Base-by-base conservation (phyloP, 2,888 invertebrate species). In the Cerceris rybyensis region DNA sequence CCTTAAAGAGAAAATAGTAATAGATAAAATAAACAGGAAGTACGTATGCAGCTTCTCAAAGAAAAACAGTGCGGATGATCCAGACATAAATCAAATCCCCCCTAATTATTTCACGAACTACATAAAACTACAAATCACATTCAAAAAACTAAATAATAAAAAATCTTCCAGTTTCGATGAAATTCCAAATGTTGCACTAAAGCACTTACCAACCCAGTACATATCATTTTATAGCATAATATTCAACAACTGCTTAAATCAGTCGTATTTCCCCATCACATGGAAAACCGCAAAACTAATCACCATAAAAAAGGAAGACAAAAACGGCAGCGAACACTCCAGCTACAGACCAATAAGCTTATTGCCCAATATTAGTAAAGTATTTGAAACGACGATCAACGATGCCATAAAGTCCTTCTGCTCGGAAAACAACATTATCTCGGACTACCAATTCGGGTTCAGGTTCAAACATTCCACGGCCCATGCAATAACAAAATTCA, bases 221-320 rank as follows among this genome's bases (percentile, higher is more conserved):
- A 50, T 71, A 1, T 11, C 2, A 0, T 11, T 64, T 0, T 74
- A 68, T 13, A n/a, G 17, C 4, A 64, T 63, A 0, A 42, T 68
- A 9, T 74, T 68, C 6, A 73, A 68, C 2, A 74, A 74, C 1
- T 68, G 68, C 1, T 28, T 74, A n/a, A 74, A 74, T 4, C 5
- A 5, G 13, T 1, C 7, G 0, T 61, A 72, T 7, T 70, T 71
- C 43, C 65, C 70, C 0, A 14, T 9, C 4, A 6, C 14, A 0
- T 71, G 70, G 64, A 64, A 65, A 59, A 65, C 58, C 0, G 66
- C 55, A 5, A 72, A 60, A 28, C 1, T 67, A 14, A 55, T 73
- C 0, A 16, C 55, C 0, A 60, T 61, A 0, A 63, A 63, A 14
- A 61, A 61, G 41, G 63, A 67, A 39, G 63, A 2, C 6, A 41